Evolutionary conservation across 2,113 vertebrate species (phyloP), one percentile per base, ranked within the genome.

Genomic region (Melanerpes aurifrons): DNA sequence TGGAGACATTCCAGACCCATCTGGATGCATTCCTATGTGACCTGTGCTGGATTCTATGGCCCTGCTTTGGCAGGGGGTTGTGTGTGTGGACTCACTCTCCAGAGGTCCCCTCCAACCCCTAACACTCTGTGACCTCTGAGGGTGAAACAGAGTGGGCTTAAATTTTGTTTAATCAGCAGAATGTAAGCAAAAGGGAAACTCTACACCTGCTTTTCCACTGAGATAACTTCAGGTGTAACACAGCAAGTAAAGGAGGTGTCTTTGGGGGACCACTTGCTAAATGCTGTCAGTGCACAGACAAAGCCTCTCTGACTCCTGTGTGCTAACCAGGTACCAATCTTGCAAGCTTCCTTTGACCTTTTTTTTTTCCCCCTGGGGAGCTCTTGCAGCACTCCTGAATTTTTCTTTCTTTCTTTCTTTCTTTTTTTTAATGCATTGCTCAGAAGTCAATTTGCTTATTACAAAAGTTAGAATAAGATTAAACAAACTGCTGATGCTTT

Each of bases 401-500:
- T 31, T 10, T 35, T 15, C 6, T 16, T 9, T 31, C 25, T 8
- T 32, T 12, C 7, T 15, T 6, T 31, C 26, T 71, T 10, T 37
- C 28, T 72, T 87, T 93, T 80, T 40, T 11, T 40, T 12, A 40
- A 24, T 66, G 90, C 90, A 83, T 90, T 87, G 93, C 95, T 95
- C 64, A 26, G 73, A 32, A 96, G 96, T 90, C 87, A 74, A 93
- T 92, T 95, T 95, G 95, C 97, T 98, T 97, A 97, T 97, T 96
- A 94, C 94, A 91, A 96, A 95, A 96, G 93, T 95, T 82, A 94
- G 89, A 76, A 89, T 67, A 61, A 95, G 94, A 97, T 96, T 97
- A 97, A 98, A 97, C 97, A 96, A 95, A 89, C 96, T 96, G 88
- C 95, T 87, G 81, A 96, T 94, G 94, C 92, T 97, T 98, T 97